Conservation (phyloP, 2,888 invertebrate genomes). For the Hirtodrosophila alboralis region DNA sequence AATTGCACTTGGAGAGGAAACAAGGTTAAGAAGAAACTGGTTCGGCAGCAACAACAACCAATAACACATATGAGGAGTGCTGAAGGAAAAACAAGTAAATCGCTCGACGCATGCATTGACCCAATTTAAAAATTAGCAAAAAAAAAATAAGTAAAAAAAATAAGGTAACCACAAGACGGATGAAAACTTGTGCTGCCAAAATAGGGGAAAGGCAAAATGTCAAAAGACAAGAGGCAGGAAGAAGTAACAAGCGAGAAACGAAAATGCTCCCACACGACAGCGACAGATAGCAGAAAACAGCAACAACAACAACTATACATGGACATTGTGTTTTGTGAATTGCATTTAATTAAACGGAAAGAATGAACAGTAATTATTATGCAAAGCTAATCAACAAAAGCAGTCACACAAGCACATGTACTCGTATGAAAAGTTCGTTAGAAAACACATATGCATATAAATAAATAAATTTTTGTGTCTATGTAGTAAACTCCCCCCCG, state of each 20-base stretch:
- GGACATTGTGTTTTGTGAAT: slow-evolving; percentile 25
- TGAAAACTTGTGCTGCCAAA: slow-evolving; percentile 40
- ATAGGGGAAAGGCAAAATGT: slow-evolving; percentile 40
- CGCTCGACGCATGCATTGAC: slow-evolving; percentile 62
- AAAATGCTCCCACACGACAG: slow-evolving; percentile 26
- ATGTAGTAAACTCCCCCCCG: slow-evolving; percentile 1
- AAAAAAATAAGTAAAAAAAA: slow-evolving; percentile 25
- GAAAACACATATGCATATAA: slow-evolving; percentile 24
- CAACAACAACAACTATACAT: slow-evolving; percentile 14
- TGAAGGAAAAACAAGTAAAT: slow-evolving; percentile 42
- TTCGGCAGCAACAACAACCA: slow-evolving; percentile 53
- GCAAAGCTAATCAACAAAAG: slow-evolving; percentile 18
- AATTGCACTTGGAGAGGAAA: slow-evolving; percentile 71
- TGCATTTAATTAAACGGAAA: slow-evolving; percentile 49
- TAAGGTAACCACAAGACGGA: slow-evolving; percentile 25
- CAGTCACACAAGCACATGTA: slow-evolving; percentile 7
- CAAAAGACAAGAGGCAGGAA: slow-evolving; percentile 27
- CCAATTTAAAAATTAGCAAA: slow-evolving; percentile 63
- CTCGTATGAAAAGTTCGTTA: slow-evolving; percentile 18
- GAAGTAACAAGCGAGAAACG: slow-evolving; percentile 4
- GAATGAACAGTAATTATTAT: slow-evolving; percentile 44
- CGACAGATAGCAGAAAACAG: too few relatives aligned
- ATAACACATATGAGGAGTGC: slow-evolving; percentile 24
- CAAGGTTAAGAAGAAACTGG: slow-evolving; percentile 77
- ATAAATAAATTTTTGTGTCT: slow-evolving; percentile 33